Percentiles rank a stretch among this genome's conserved stretches.
These are phyloP conservation scores for Lipophrys pholis DNA, from an alignment of 2,113 vertebrate genomes.

Conservation along the genomic window DNA sequence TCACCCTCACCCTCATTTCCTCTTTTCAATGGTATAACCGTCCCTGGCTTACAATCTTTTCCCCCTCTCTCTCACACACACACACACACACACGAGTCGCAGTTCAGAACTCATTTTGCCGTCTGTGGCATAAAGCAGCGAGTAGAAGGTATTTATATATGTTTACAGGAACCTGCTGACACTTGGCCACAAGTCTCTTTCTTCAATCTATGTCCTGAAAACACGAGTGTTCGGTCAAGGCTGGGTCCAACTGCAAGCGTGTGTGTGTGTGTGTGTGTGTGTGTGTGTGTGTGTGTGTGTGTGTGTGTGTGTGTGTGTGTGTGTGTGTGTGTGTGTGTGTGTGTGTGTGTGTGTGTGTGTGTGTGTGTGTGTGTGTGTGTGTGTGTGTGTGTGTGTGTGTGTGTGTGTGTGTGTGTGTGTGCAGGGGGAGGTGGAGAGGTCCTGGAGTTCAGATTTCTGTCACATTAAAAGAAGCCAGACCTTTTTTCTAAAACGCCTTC, in stretches of 20 bases:
- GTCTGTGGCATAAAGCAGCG: constrained; percentile 62
- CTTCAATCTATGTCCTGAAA: constrained; percentile 44
- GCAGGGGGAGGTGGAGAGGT: constrained; percentile 23
- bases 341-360: no score
- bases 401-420: no score
- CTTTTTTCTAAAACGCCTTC: constrained; percentile 64
- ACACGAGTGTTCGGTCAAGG: constrained; percentile 44
- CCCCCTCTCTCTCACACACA: constrained; percentile 16
- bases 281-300: no score
- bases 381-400: no score
- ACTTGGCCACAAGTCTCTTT: constrained; percentile 60
- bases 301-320: no score
- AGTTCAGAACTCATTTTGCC: constrained; percentile 66
- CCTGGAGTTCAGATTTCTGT: constrained; percentile 67
- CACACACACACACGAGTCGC: constrained; percentile 52
- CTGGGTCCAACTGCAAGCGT: constrained; percentile 38
- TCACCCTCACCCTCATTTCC: constrained; percentile 67
- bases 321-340: no score
- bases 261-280: no score
- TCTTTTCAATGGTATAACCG: constrained; percentile 69
- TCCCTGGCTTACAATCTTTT: constrained; percentile 59
- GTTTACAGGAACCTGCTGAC: constrained; percentile 74
- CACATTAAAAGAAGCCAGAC: constrained; percentile 74
- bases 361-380: no score
- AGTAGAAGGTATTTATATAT: constrained; percentile 65